These are phyloP conservation scores for Endotricha flammealis DNA, from an alignment of 2,888 invertebrate species.

Conservation along the genomic window DNA sequence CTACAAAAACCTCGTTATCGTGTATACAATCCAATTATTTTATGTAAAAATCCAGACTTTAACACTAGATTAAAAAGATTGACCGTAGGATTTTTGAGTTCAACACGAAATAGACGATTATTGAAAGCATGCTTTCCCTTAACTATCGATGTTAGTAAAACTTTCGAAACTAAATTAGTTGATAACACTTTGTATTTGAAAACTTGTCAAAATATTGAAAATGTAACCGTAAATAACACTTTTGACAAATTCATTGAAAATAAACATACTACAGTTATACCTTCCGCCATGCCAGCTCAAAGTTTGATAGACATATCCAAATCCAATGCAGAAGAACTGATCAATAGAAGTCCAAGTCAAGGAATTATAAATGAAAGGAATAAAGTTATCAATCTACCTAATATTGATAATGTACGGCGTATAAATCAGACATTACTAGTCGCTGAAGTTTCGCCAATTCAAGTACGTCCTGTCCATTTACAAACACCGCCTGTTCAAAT, in stretches of 20 bases:
- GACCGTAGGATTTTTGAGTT: conserved; percentile 50
- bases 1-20: conserved; percentile 52
- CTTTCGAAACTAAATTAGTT: conserved; percentile 52
- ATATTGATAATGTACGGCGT: conserved; percentile 47
- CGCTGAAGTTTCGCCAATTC: conserved; percentile 55
- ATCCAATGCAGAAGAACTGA: conserved; percentile 15
- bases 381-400: conserved; percentile 48
- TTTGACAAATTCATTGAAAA: conserved; percentile 7
- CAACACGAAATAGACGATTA: conserved; percentile 43
- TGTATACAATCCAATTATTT: conserved; percentile 50
- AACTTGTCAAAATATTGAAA: conserved; percentile 13
- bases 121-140: conserved; percentile 54
- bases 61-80: conserved; percentile 59
- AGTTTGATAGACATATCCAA: conserved; percentile 38
- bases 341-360: conserved; percentile 8
- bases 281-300: conserved; percentile 43
- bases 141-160: conserved; percentile 57
- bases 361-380: conserved; percentile 29
- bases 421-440: conserved; percentile 53
- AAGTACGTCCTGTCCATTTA: conserved; percentile 16
- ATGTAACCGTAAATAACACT: conserved; percentile 9
- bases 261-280: conserved; percentile 29
- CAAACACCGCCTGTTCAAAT: conserved; percentile 16
- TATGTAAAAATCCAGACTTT: conserved; percentile 70
- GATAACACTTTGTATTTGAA: conserved; percentile 48